Evolutionary conservation across 2,888 invertebrate species (phyloP), one percentile per base, ranked within the genome.

Genomic region (Opisthograptis luteolata): DNA sequence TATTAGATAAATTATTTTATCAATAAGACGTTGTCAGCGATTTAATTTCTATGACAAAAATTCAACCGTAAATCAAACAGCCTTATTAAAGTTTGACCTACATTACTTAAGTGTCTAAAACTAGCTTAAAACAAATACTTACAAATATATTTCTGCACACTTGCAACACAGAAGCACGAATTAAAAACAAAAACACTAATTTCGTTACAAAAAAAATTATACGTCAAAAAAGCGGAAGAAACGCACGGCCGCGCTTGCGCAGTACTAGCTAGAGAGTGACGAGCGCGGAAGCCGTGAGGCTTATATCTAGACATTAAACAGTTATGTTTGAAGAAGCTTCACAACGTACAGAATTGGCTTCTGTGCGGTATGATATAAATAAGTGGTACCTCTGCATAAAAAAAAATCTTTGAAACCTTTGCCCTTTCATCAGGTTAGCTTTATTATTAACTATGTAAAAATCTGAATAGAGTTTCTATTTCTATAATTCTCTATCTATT

Each of bases 291-390:
- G 79, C 81, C 67, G 72, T 57, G 72, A 58, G 71, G 77, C 81
- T 87, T 88, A 87, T 88, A 87, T 87, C 79, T 82, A 84, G 79
- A 78, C 81, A 81, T 81, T 73, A 73, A 83, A 88, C 89, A 87
- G 89, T 90, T 90, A 89, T 79, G 74, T 86, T 84, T 74, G 74
- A 77, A 75, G 74, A 76, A 76, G 73, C 73, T 66, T 74, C 64
- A 60, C 63, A 65, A 60, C 46, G 66, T 55, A 66, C 70, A 80
- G 81, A 83, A 62, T 46, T 63, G 76, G 63, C 76, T 58, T 50
- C 53, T 25, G 47, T 57, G 52, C 51, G 52, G 60, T 67, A 58
- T 62, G 56, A 52, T 60, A 65, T 66, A 55, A 17, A 31, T 32
- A 12, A 41, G 2, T 17, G 20, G 13, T n/a, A 5, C 15, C 4